Conservation (phyloP, 2,888 invertebrate genomes). For the Synergus laeviventris region DNA sequence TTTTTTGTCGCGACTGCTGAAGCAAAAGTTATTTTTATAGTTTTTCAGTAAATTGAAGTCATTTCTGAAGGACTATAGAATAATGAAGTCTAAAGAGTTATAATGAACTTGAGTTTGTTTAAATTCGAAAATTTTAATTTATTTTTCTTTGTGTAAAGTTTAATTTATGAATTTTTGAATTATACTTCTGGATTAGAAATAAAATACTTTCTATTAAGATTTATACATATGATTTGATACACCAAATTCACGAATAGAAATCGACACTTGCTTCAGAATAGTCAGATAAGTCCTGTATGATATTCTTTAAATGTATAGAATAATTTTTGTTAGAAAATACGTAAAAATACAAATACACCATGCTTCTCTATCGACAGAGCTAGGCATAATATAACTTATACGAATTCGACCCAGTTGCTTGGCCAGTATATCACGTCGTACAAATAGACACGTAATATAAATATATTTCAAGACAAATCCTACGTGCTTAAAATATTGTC, state of each 20-base stretch:
- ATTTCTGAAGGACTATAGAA: background rate
- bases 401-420: conserved; percentile 5
- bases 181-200: too few relatives aligned
- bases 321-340: conserved; percentile 24
- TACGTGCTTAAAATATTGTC: background rate
- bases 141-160: too few relatives aligned
- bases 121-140: too few relatives aligned
- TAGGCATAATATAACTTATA: conserved; percentile 15
- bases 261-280: conserved; percentile 23
- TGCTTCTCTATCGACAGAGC: background rate
- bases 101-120: too few relatives aligned
- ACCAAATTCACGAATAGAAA: background rate
- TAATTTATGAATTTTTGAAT: too few relatives aligned
- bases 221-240: background rate
- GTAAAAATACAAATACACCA: background rate
- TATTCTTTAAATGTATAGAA: conserved; percentile 25
- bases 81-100: too few relatives aligned
- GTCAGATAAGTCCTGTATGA: background rate
- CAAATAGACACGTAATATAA: background rate
- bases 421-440: background rate
- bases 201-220: too few relatives aligned
- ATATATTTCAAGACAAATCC: background rate
- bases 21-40: background rate
- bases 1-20: background rate
- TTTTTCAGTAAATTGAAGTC: background rate